Percentiles rank a stretch among this genome's conserved stretches.
Conservation (phyloP, 2,797 vertebrate species). For the Lacerta agilis region DNA sequence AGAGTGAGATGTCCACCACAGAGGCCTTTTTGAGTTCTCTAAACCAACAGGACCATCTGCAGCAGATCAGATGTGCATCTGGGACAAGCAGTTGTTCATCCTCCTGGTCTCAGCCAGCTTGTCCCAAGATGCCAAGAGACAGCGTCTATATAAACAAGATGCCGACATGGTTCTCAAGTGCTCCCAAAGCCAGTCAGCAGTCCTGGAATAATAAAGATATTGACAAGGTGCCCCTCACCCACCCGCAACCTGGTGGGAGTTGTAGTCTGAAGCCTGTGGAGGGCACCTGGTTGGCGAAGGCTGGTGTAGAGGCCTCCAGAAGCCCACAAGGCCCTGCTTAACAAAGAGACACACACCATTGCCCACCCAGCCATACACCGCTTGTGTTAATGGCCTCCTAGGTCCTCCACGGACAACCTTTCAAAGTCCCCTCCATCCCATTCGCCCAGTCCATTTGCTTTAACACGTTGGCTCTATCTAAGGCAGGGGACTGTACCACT, state of each 20-base stretch:
- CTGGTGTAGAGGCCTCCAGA: neutral
- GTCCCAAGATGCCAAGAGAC: neutral
- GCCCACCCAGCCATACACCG: neutral
- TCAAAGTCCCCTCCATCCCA: neutral
- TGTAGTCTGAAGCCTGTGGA: neutral
- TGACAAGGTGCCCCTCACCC: neutral
- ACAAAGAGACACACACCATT: neutral
- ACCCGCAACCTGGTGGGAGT: too few relatives aligned
- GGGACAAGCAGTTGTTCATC: neutral
- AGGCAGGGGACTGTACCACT: neutral
- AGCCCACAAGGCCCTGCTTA: neutral
- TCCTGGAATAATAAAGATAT: neutral
- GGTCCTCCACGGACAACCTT: neutral
- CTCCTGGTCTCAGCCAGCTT: neutral
- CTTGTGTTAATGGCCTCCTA: neutral
- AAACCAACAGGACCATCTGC: neutral
- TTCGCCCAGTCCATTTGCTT: neutral
- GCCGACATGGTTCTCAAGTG: neutral
- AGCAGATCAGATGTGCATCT: neutral
- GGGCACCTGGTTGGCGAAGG: neutral
- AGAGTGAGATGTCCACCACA: neutral
- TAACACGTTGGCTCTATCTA: neutral
- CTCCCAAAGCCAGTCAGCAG: neutral
- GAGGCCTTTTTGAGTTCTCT: constrained; percentile 13
- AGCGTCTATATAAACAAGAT: neutral